These are phyloP conservation scores for Tipula helvola DNA, from an alignment of 2,888 invertebrate species.

Conservation along the genomic window DNA sequence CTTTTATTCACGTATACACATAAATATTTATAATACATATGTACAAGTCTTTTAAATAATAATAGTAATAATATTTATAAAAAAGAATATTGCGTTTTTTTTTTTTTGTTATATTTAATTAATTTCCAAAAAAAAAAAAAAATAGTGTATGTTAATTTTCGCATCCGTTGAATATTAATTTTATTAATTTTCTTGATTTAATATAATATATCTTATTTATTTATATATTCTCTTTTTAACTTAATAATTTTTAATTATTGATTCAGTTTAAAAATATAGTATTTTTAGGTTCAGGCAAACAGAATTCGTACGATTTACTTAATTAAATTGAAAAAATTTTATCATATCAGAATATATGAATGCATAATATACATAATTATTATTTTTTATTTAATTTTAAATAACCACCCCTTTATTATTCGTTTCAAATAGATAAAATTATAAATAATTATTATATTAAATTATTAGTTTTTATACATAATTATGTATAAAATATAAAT, in stretches of 20 bases:
- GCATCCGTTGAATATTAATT: background rate
- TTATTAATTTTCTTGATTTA: background rate
- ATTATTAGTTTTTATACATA: background rate
- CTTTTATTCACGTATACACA: background rate
- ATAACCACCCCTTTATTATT: background rate
- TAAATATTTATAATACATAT: background rate
- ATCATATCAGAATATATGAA: background rate
- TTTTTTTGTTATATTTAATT: background rate
- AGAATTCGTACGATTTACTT: background rate
- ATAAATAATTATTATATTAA: background rate
- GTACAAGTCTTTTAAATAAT: background rate
- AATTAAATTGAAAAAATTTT: background rate
- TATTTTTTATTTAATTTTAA: background rate
- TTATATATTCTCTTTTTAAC: background rate
- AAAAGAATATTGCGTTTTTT: background rate
- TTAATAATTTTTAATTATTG: background rate
- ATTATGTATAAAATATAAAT: background rate
- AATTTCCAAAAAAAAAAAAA: background rate
- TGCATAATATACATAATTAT: background rate
- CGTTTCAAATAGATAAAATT: background rate
- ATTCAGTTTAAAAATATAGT: background rate
- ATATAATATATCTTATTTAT: background rate
- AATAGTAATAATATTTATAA: background rate
- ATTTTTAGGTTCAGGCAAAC: background rate
- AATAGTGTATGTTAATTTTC: background rate